Conservation (phyloP, 2,888 invertebrate species). For the Gari tellinella region DNA sequence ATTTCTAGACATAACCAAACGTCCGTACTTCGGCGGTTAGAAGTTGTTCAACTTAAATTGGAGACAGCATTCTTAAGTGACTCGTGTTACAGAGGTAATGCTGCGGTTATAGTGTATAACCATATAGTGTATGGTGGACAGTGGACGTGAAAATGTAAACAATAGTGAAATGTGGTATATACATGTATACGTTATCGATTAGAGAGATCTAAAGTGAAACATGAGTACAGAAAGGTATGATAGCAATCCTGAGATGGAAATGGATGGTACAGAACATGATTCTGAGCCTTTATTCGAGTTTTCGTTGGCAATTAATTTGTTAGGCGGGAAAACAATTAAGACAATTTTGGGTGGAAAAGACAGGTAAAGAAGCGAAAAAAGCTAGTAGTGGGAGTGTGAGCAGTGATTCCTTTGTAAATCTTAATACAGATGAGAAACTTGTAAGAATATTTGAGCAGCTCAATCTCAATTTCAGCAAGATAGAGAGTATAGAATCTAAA, state of each 20-base stretch:
- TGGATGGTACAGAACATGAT: background rate
- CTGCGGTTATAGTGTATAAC: too few species aligned
- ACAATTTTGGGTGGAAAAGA: background rate
- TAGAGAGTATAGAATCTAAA: background rate
- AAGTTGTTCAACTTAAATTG: too few species aligned
- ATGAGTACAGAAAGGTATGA: background rate
- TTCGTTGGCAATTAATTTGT: background rate
- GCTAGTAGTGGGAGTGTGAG: slow-evolving; percentile 3
- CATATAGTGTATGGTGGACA: too few species aligned
- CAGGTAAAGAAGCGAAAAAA: slow-evolving; percentile 1
- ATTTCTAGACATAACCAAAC: too few species aligned
- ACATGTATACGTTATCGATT: too few species aligned
- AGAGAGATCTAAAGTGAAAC: too few species aligned
- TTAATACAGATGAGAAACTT: slow-evolving; percentile 1
- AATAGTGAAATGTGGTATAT: too few species aligned
- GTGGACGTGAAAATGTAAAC: too few species aligned
- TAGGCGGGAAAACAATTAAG: slow-evolving; percentile 6
- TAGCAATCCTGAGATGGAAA: background rate
- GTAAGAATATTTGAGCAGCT: slow-evolving; percentile 1
- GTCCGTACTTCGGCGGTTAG: too few species aligned
- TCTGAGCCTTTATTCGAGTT: background rate
- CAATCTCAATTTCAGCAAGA: background rate
- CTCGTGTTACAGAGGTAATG: too few species aligned
- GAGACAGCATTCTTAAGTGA: too few species aligned
- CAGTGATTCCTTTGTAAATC: background rate